Percentiles rank a stretch among this genome's conserved stretches.
Evolutionary conservation across 2,113 vertebrate genomes (phyloP).

Genomic region (Pelobates fuscus): DNA sequence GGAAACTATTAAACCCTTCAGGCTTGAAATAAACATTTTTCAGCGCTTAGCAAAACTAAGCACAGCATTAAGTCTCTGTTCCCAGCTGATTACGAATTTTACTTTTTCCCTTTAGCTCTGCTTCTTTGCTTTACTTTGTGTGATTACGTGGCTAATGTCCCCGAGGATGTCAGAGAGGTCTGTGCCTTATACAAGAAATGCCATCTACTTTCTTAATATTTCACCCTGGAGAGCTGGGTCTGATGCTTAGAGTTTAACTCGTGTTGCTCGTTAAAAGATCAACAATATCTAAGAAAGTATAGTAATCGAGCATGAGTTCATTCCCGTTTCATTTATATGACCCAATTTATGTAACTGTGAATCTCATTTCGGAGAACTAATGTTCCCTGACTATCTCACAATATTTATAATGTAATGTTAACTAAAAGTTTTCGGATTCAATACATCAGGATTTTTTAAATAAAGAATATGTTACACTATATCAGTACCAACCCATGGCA

Average conservation of each 20-base stretch:
- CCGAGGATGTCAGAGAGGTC: slow-evolving; percentile 26
- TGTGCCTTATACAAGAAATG: not conserved
- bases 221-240: not conserved
- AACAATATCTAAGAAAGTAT: no score
- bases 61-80: slow-evolving; percentile 47
- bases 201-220: not conserved
- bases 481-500: no score
- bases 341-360: no score
- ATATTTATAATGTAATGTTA: no score
- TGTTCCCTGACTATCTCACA: no score
- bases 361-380: no score
- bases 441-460: no score
- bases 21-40: slow-evolving; percentile 59
- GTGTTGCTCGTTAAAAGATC: not conserved
- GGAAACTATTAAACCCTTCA: slow-evolving; percentile 42
- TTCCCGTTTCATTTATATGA: no score
- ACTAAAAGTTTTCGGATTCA: no score
- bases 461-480: no score
- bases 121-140: slow-evolving; percentile 49
- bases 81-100: slow-evolving; percentile 50
- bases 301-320: no score
- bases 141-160: slow-evolving; percentile 34
- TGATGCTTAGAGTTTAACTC: not conserved
- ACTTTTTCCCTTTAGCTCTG: slow-evolving; percentile 52
- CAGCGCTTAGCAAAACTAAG: slow-evolving; percentile 57